phyloP scores from a whole-genome alignment of 1,140 invertebrate genomes.

The Capitella teleta region DNA sequence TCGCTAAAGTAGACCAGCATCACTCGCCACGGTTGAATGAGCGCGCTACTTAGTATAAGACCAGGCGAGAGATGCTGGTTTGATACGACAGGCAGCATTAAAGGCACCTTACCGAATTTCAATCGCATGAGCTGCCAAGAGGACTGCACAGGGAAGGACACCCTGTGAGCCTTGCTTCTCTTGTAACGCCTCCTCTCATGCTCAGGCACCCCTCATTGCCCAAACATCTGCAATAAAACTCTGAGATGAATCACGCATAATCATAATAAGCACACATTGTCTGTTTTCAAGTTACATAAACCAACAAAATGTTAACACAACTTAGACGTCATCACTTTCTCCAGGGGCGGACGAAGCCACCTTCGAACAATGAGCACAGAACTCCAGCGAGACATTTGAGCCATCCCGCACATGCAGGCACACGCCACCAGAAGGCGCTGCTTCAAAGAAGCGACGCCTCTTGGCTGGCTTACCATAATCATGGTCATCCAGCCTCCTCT shows the following conservation, averaged over 20 bases:
- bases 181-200: background rate
- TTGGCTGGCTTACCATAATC: background rate
- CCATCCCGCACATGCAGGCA: slow-evolving; percentile 17
- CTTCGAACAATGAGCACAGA: slow-evolving; percentile 14
- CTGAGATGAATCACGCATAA: background rate
- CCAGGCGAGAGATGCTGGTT: background rate
- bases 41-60: too few relatives aligned
- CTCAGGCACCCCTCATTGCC: too few relatives aligned
- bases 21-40: too few relatives aligned
- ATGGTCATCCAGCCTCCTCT: background rate
- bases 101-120: slow-evolving; percentile 3
- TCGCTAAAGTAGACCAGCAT: too few relatives aligned
- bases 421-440: slow-evolving; percentile 6
- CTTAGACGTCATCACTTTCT: background rate
- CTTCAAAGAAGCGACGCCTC: background rate
- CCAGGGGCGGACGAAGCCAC: background rate
- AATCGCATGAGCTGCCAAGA: background rate
- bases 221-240: slow-evolving; percentile 2
- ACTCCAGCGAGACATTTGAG: slow-evolving; percentile 16
- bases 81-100: background rate
- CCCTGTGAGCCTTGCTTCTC: background rate
- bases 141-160: background rate
- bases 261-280: background rate
- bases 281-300: background rate
- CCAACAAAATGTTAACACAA: background rate